These are phyloP conservation scores for Ceuthmochares aereus DNA, from an alignment of 2,113 vertebrate genomes.

Conservation along the genomic window DNA sequence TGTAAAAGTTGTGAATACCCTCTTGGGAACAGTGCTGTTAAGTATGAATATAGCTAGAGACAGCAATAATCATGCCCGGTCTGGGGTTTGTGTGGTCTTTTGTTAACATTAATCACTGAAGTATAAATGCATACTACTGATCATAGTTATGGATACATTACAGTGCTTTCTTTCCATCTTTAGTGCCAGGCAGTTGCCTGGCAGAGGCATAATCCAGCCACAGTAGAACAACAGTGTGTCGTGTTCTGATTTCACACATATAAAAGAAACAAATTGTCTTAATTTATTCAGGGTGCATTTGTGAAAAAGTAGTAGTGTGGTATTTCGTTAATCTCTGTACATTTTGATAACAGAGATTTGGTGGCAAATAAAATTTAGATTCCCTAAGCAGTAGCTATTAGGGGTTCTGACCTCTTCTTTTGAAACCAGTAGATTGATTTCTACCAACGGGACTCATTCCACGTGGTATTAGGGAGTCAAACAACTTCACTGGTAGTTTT, in stretches of 20 bases:
- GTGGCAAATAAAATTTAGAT: background rate
- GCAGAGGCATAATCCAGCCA: background rate
- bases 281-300: background rate
- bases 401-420: background rate
- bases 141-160: background rate
- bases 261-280: background rate
- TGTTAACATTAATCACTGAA: background rate
- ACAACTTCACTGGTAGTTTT: background rate
- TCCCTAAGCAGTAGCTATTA: background rate
- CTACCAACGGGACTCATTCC: background rate
- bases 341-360: background rate
- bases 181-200: background rate
- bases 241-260: background rate
- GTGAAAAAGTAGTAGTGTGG: background rate
- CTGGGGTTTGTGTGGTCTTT: background rate
- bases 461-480: background rate
- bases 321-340: background rate
- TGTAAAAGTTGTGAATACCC: background rate
- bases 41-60: rapidly evolving
- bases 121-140: background rate
- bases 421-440: background rate
- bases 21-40: background rate
- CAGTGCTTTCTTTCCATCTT: background rate
- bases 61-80: background rate
- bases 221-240: background rate